These are phyloP conservation scores for Hirudinaria manillensis DNA, from an alignment of 2,888 invertebrate species.

Conservation along the genomic window DNA sequence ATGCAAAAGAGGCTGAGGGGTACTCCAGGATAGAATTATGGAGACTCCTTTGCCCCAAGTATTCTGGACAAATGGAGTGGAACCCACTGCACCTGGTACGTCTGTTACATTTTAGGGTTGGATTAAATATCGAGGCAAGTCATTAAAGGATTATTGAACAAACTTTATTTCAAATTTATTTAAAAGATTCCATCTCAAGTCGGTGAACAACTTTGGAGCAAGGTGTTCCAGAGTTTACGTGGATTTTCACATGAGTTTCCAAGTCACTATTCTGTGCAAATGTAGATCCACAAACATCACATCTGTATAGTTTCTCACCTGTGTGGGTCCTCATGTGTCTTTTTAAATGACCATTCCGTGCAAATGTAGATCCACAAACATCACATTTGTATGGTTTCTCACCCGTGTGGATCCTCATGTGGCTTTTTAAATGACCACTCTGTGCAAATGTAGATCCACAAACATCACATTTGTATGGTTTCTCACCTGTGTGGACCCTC, in stretches of 20 bases:
- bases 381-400: constrained; percentile 29
- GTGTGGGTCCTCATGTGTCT: constrained; percentile 12
- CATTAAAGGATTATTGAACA: too few species aligned
- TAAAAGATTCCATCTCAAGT: background rate
- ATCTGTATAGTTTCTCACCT: constrained; percentile 27
- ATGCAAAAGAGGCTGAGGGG: too few species aligned
- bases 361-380: constrained; percentile 16
- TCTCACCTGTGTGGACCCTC: constrained; percentile 30
- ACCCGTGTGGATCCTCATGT: constrained; percentile 27
- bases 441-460: constrained; percentile 26
- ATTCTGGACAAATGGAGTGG: too few species aligned
- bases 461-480: constrained; percentile 32
- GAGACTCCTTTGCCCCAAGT: too few species aligned
- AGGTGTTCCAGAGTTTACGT: too few species aligned
- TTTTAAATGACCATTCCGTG: background rate
- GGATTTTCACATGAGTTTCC: background rate
- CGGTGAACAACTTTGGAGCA: too few species aligned
- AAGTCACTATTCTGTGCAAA: background rate
- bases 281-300: constrained; percentile 4
- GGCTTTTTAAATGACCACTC: constrained; percentile 21
- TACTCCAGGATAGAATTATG: too few species aligned
- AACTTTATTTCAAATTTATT: background rate
- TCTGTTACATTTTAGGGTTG: too few species aligned
- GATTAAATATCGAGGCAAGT: too few species aligned
- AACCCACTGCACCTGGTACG: too few species aligned